phyloP scores from a whole-genome alignment of 1,140 invertebrate genomes.

The Portunus trituberculatus region DNA sequence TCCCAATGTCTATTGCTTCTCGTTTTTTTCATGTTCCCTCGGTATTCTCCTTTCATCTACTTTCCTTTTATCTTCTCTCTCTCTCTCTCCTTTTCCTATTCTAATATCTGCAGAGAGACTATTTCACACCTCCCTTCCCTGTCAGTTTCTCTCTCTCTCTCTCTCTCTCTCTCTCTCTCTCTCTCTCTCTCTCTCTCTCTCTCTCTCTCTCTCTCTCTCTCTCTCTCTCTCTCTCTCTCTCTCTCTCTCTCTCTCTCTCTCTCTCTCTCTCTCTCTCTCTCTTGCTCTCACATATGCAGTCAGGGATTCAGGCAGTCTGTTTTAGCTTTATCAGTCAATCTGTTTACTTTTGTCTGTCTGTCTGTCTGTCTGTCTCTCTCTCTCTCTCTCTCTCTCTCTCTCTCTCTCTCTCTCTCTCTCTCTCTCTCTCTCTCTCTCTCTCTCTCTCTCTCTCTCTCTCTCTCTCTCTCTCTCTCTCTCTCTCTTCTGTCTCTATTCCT shows the following conservation, averaged over 20 bases:
- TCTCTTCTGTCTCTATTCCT: not conserved
- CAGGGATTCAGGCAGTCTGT: no score
- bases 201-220: slow-evolving; percentile 39
- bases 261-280: slow-evolving; percentile 61
- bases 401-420: slow-evolving; percentile 15
- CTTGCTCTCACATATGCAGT: not conserved
- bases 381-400: not conserved
- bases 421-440: not conserved
- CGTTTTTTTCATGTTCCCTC: not conserved
- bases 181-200: not conserved
- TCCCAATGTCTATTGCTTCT: not conserved
- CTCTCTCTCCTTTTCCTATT: not conserved
- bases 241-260: slow-evolving; percentile 66
- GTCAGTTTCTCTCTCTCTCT: not conserved
- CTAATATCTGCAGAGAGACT: slow-evolving; percentile 17
- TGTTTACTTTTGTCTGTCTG: not conserved
- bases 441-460: not conserved
- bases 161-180: not conserved
- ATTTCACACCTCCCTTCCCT: not conserved
- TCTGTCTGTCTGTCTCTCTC: no score
- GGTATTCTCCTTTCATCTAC: not conserved
- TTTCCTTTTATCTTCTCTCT: not conserved
- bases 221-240: slow-evolving; percentile 59
- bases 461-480: not conserved
- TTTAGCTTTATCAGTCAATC: no score